These are phyloP conservation scores for Neoascia interrupta DNA, from an alignment of 2,888 invertebrate genomes.

Conservation along the genomic window DNA sequence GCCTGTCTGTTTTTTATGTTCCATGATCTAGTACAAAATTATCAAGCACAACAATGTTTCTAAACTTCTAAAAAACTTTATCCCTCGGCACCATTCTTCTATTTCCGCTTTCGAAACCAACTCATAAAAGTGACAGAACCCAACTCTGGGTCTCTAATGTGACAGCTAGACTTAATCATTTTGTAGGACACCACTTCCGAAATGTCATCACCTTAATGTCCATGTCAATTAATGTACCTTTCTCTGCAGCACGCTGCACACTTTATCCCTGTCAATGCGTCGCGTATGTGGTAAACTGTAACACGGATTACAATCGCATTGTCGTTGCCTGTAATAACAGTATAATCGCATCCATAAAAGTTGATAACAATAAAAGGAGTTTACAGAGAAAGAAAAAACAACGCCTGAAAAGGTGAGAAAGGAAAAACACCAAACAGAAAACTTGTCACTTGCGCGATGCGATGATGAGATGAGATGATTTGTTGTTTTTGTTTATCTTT, in stretches of 20 bases:
- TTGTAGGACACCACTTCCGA: constrained; percentile 43
- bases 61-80: too few relatives aligned
- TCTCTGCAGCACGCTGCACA: background rate
- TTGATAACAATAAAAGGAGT: background rate
- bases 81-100: too few relatives aligned
- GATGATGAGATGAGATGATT: constrained; percentile 18
- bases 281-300: constrained; percentile 44
- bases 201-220: constrained; percentile 44
- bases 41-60: too few relatives aligned
- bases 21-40: too few relatives aligned
- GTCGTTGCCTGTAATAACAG: constrained; percentile 44
- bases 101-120: too few relatives aligned
- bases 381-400: constrained; percentile 6
- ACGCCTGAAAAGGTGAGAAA: constrained; percentile 11
- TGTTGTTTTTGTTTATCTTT: too few relatives aligned
- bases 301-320: constrained; percentile 37
- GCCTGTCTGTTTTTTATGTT: too few relatives aligned
- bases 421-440: constrained; percentile 43
- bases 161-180: constrained; percentile 51
- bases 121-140: too few relatives aligned
- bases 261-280: constrained; percentile 19
- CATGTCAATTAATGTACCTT: constrained; percentile 42
- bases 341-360: constrained; percentile 37
- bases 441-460: constrained; percentile 29
- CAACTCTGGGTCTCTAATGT: too few relatives aligned